Percentiles rank a stretch among this genome's conserved stretches.
Evolutionary conservation across 2,113 vertebrate genomes (phyloP).

Genomic region (Burhinus oedicnemus): DNA sequence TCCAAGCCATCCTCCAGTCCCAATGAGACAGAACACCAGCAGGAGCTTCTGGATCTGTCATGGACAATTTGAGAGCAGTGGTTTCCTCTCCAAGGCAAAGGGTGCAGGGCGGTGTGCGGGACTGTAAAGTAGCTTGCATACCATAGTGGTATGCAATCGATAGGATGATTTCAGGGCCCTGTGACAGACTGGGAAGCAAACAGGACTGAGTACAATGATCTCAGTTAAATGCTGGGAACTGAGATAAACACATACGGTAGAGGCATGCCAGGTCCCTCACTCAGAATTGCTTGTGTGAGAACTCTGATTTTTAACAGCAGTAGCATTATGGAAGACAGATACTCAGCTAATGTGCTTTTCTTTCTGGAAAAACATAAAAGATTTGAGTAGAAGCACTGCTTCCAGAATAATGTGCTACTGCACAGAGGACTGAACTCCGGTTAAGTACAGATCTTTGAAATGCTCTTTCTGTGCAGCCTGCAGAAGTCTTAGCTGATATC

Average conservation of each 20-base stretch:
- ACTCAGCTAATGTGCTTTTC: background rate
- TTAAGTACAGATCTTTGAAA: background rate
- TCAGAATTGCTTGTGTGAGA: background rate
- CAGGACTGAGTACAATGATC: background rate
- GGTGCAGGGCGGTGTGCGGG: background rate
- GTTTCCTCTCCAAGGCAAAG: background rate
- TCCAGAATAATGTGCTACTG: background rate
- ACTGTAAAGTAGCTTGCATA: background rate
- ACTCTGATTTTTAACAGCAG: background rate
- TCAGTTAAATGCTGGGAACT: background rate
- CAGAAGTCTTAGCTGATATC: background rate
- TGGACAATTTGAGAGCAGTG: background rate
- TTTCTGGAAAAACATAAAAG: constrained; percentile 8
- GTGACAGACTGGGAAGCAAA: background rate
- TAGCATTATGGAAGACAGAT: background rate
- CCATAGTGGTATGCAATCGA: background rate
- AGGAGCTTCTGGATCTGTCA: background rate
- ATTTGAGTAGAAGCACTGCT: background rate
- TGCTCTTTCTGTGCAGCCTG: background rate
- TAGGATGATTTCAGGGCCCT: background rate
- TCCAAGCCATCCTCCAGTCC: background rate
- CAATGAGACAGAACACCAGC: background rate
- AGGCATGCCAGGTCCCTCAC: background rate
- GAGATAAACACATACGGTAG: background rate
- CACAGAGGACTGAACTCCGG: background rate